These are phyloP conservation scores for Oreochromis niloticus DNA, from an alignment of 2,113 vertebrate genomes.

Conservation along the genomic window DNA sequence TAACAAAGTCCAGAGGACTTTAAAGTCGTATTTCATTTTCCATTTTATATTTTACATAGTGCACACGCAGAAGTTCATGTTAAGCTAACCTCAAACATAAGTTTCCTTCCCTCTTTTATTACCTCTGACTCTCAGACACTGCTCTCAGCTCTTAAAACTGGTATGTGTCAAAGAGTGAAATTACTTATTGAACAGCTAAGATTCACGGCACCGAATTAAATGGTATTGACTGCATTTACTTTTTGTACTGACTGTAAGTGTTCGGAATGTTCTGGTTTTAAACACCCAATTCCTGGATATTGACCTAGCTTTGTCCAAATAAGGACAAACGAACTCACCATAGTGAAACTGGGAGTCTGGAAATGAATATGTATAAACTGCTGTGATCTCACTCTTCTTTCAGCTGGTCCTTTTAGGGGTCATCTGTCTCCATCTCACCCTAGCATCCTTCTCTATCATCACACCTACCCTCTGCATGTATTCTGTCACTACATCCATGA, in stretches of 20 bases:
- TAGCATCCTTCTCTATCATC: neutral
- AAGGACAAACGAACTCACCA: neutral
- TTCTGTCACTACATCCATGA: neutral
- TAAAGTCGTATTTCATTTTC: neutral
- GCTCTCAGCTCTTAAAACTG: conserved; percentile 12
- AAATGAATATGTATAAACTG: neutral
- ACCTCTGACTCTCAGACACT: conserved; percentile 35
- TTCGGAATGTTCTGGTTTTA: neutral
- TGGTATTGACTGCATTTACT: conserved; percentile 8
- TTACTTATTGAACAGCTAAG: conserved; percentile 41
- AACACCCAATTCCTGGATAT: neutral
- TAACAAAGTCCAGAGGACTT: neutral
- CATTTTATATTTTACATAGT: conserved; percentile 15
- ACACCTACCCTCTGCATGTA: neutral
- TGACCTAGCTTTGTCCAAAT: neutral
- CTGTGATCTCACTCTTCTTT: neutral
- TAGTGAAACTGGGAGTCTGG: neutral
- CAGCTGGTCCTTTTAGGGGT: neutral
- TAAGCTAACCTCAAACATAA: conserved; percentile 12
- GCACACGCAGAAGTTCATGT: neutral
- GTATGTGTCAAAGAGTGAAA: conserved; percentile 39
- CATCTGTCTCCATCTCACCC: neutral
- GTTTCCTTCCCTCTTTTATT: conserved; percentile 28
- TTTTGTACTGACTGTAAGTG: conserved; percentile 5
- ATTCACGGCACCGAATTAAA: conserved; percentile 23